A percentile compares a stretch with the other conserved stretches of the same genome.
Conservation (phyloP, 1,140 invertebrate genomes). For the Nephotettix cincticeps region DNA sequence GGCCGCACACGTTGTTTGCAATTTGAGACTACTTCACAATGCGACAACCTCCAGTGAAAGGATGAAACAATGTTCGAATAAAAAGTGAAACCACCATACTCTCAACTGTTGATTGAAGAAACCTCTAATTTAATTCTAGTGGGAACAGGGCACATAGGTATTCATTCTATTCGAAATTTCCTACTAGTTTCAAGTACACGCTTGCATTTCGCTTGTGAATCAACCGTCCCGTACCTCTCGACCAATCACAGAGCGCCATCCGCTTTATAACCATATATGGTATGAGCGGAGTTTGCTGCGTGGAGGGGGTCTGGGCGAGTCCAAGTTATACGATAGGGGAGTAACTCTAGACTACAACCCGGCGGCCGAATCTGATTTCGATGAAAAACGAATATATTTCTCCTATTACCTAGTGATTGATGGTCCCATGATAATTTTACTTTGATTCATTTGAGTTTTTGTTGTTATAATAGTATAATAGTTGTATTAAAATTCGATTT, state of each 20-base stretch:
- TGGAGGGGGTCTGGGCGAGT: conserved; percentile 37
- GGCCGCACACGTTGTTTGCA: too few relatives aligned
- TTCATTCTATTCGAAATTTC: conserved; percentile 2
- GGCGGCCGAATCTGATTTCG: conserved; percentile 30
- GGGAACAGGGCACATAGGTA: not conserved
- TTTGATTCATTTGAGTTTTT: not conserved
- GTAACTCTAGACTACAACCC: not conserved
- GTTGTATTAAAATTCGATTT: not conserved
- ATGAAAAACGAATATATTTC: conserved; percentile 9
- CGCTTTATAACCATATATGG: conserved; percentile 78
- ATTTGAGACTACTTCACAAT: too few relatives aligned
- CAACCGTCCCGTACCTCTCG: conserved; percentile 36
- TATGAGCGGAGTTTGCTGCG: conserved; percentile 57
- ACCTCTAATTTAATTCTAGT: too few relatives aligned
- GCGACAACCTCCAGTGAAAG: too few relatives aligned
- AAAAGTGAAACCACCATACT: too few relatives aligned
- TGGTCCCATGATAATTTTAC: not conserved
- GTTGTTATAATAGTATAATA: not conserved
- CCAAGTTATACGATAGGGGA: not conserved
- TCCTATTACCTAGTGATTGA: not conserved
- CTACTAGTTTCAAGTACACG: conserved; percentile 4
- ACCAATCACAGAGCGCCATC: conserved; percentile 62
- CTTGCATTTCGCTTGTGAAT: conserved; percentile 31
- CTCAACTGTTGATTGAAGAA: too few relatives aligned
- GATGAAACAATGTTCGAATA: too few relatives aligned